These are phyloP conservation scores for Virgularia gustaviana DNA, from an alignment of 92 coral and sea anemone genomes.

Conservation along the genomic window DNA sequence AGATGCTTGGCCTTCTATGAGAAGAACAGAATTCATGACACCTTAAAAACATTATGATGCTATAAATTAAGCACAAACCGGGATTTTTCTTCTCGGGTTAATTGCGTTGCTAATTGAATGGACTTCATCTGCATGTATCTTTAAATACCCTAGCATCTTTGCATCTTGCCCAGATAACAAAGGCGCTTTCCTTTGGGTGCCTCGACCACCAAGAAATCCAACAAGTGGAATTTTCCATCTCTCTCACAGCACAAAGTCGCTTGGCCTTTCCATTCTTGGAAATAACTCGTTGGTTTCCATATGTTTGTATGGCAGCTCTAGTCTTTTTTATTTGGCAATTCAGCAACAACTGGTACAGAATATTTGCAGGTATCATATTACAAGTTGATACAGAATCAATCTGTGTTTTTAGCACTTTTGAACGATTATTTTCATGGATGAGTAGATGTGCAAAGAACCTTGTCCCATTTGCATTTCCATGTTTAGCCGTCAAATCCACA, in stretches of 20 bases:
- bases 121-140: conserved; percentile 44
- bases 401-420: conserved; percentile 45
- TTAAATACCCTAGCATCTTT: conserved; percentile 41
- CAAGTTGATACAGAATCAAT: conserved; percentile 59
- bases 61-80: too few species aligned
- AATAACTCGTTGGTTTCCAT: conserved; percentile 41
- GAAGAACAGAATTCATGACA: too few species aligned
- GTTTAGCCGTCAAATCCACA: neutral
- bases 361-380: conserved; percentile 37
- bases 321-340: conserved; percentile 31
- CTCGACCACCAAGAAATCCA: conserved; percentile 46
- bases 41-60: too few species aligned
- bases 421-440: conserved; percentile 29
- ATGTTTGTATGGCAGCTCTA: conserved; percentile 41
- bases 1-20: too few species aligned
- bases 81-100: too few species aligned
- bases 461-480: neutral
- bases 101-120: conserved; percentile 38
- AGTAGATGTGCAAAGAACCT: conserved; percentile 50
- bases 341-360: conserved; percentile 39
- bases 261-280: conserved; percentile 28
- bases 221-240: conserved; percentile 31
- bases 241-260: conserved; percentile 54
- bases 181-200: conserved; percentile 43
- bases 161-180: conserved; percentile 48